A percentile compares a stretch with the other conserved stretches of the same genome.
These are phyloP conservation scores for Chascanopsetta lugubris DNA, from an alignment of 2,113 vertebrate species.

Conservation along the genomic window DNA sequence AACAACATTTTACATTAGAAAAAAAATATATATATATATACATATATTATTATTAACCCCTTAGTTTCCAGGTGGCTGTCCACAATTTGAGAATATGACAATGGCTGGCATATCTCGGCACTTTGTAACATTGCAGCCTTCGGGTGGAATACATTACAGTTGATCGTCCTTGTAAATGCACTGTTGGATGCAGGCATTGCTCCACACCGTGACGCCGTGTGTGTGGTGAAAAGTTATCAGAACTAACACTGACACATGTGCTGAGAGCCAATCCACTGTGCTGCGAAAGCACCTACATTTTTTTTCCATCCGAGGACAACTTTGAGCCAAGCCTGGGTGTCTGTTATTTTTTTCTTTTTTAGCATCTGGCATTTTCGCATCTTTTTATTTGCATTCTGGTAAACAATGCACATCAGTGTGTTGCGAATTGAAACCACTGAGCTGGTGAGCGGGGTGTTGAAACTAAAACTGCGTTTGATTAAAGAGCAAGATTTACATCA, in stretches of 20 bases:
- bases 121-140: conserved; percentile 24
- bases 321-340: conserved; percentile 34
- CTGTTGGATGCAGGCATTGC: conserved; percentile 5
- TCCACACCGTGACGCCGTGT: conserved; percentile 1
- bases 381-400: conserved; percentile 20
- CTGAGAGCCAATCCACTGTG: conserved; percentile 13
- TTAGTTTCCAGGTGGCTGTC: conserved; percentile 3
- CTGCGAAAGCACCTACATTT: conserved; percentile 32
- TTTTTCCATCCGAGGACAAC: conserved; percentile 17
- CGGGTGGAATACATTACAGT: conserved; percentile 28
- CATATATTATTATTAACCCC: neutral
- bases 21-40: neutral
- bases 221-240: conserved; percentile 50
- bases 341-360: neutral
- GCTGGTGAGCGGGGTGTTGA: neutral
- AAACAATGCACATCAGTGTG: conserved; percentile 9
- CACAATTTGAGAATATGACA: conserved; percentile 14
- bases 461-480: conserved; percentile 10
- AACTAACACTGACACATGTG: conserved; percentile 35
- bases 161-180: conserved; percentile 51
- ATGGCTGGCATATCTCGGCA: conserved; percentile 27
- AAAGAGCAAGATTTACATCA: conserved; percentile 31
- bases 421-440: neutral
- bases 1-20: neutral
- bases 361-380: conserved; percentile 18